These are phyloP conservation scores for Clanis bilineata DNA, from an alignment of 2,888 invertebrate species.

Conservation along the genomic window DNA sequence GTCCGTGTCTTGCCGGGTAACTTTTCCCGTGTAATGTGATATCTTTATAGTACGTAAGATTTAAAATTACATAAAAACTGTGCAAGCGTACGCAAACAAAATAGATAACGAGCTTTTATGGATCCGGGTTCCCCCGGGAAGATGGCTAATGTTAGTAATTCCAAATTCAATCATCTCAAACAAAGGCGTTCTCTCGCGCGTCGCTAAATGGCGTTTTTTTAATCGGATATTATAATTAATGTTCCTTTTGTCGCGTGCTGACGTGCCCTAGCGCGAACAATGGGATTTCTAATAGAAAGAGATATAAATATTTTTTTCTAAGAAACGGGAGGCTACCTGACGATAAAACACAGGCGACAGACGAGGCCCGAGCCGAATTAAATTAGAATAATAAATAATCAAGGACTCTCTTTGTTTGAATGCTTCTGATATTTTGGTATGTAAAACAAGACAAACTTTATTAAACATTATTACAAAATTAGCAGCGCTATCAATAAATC, in stretches of 20 bases:
- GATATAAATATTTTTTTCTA: conserved; percentile 79
- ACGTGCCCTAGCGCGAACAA: conserved; percentile 80
- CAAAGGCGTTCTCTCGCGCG: conserved; percentile 76
- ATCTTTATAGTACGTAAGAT: conserved; percentile 54
- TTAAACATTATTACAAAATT: background rate
- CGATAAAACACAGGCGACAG: conserved; percentile 77
- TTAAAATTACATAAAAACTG: conserved; percentile 41
- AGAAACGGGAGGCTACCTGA: conserved; percentile 78
- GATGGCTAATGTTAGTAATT: conserved; percentile 74
- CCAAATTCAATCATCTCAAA: conserved; percentile 80
- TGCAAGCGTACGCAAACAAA: conserved; percentile 48
- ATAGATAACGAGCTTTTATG: conserved; percentile 47
- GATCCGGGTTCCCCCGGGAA: conserved; percentile 53
- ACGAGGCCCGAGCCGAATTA: conserved; percentile 65
- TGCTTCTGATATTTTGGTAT: conserved; percentile 31
- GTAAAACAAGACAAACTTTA: background rate
- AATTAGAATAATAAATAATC: conserved; percentile 77
- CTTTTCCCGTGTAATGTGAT: conserved; percentile 66
- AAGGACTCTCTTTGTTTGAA: conserved; percentile 59
- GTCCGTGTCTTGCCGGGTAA: conserved; percentile 61
- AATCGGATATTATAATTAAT: conserved; percentile 84
- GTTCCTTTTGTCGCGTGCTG: conserved; percentile 82
- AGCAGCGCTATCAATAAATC: background rate
- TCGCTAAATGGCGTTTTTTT: conserved; percentile 80
- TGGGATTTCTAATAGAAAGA: conserved; percentile 80